Conservation (phyloP, 2,797 vertebrate species). For the Brotula barbata region DNA sequence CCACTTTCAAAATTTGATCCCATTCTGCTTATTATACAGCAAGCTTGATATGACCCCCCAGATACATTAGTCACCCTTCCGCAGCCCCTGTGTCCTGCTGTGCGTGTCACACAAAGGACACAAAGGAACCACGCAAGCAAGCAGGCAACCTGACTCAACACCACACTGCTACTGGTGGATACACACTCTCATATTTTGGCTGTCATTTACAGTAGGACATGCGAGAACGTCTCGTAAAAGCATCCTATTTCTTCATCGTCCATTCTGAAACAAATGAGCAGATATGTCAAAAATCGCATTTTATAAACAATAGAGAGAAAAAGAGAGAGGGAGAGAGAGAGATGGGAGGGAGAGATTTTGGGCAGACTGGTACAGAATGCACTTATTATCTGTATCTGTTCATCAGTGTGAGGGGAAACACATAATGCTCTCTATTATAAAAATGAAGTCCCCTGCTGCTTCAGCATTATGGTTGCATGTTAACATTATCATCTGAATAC, state of each 20-base stretch:
- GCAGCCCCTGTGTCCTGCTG: conserved; percentile 44
- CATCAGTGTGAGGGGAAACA: not conserved
- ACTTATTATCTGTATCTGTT: conserved; percentile 10
- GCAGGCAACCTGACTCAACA: conserved; percentile 27
- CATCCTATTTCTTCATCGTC: conserved; percentile 23
- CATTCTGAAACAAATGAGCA: conserved; percentile 10
- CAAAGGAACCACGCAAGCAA: conserved; percentile 51
- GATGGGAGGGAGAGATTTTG: not conserved
- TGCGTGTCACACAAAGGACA: conserved; percentile 61
- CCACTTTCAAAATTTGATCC: conserved; percentile 70
- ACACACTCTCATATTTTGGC: conserved; percentile 51
- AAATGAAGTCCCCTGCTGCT: conserved; percentile 12
- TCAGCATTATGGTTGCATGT: conserved; percentile 30
- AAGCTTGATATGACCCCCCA: conserved; percentile 59
- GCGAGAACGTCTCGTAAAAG: conserved; percentile 33
- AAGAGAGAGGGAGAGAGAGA: not conserved
- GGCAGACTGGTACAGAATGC: not conserved
- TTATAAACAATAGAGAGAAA: conserved; percentile 24
- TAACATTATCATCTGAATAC: conserved; percentile 34
- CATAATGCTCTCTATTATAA: not conserved
- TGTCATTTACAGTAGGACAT: conserved; percentile 39
- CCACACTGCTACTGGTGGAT: conserved; percentile 34
- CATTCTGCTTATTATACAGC: conserved; percentile 67
- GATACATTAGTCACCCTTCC: conserved; percentile 72
- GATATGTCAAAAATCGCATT: conserved; percentile 9